Evolutionary conservation across 2,113 vertebrate genomes (phyloP), one percentile per base, ranked within the genome.

Genomic region (Pholis gunnellus): DNA sequence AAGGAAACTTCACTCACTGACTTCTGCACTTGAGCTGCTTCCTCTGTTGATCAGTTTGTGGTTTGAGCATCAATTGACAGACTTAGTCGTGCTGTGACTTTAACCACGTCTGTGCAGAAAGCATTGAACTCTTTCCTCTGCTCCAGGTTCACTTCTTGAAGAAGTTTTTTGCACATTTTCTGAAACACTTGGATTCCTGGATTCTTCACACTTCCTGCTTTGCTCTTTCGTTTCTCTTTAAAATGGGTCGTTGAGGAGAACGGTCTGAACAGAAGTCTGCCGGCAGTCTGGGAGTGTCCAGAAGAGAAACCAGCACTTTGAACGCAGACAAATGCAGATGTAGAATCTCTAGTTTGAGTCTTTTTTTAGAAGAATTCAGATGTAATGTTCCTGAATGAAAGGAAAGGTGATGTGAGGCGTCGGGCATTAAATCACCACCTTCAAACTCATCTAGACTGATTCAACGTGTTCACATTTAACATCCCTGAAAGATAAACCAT

Each of bases 191-290:
- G 52, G 14, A 29, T 78, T 48, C 63, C 50, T 13, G 13, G 34
- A 15, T 29, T 52, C 54, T 20, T 67, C 8, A 64, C 27, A 0
- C 67, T 17, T 36, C 29, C 8, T 42, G 18, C 50, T 44, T 75
- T 69, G 14, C 42, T 44, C 42, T 42, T n/a, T 60, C 22, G 29
- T 57, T 29, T 42, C 14, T 44, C 61, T 7, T 34, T 74, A 77
- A 15, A 13, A 76, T 66, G 80, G 40, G 46, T 86, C 44, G 9
- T 85, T 82, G 54, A 64, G 57, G 38, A 72, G 50, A 36, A 54
- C 22, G 54, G 57, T 34, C 46, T 73, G 29, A 0, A 66, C 38
- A 66, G 6, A 36, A 17, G 17, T 75, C 10, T 18, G 34, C 75
- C 54, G 2, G 36, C 72, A 50, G 73, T 31, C 22, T 42, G 60